Base-by-base conservation (phyloP, 2,888 invertebrate genomes). In the Microctonus brassicae region DNA sequence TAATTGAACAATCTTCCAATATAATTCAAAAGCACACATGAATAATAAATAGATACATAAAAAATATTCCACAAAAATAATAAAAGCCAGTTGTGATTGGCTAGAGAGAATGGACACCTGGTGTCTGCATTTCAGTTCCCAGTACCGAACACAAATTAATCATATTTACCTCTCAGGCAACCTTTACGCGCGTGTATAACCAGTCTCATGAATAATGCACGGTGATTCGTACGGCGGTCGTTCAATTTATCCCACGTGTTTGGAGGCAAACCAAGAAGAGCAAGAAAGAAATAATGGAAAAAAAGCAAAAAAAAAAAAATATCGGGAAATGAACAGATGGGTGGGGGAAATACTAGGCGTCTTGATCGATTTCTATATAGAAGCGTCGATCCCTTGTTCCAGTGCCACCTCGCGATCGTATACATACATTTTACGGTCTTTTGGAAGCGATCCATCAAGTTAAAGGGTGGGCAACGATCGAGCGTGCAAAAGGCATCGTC, bases 181-280 rank as follows among this genome's bases (percentile, higher is more conserved):
- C 73, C 66, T 72, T 69, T 66, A 58, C 34, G 24, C 60, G 60
- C 60, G 62, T 65, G 69, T 65, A 65, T 65, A 65, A 58, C 52
- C 57, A 61, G 62, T 24, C 64, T 74, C 68, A 81, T 81, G 80
- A 82, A 83, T 81, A 81, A 83, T 81, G 79, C 78, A 78, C 77
- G 65, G 70, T 74, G 76, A 78, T 78, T 78, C 78, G 76, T 6
- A 47, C 47, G 47, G 47, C 77, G 79, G 74, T 76, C 76, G 78
- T 76, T 78, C 77, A 77, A 81, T 82, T 80, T 82, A 81, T 80
- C 75, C 77, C 73, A 47, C 65, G 63, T 66, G 76, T 74, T 75
- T 72, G 76, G 76, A 71, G 69, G 60, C 53, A 60, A 72, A 67
- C 70, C 66, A 73, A 62, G 47, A 70, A 29, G 55, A 60, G 34